These are phyloP conservation scores for Platycheirus rosarum DNA, from an alignment of 2,888 invertebrate species.

Conservation along the genomic window DNA sequence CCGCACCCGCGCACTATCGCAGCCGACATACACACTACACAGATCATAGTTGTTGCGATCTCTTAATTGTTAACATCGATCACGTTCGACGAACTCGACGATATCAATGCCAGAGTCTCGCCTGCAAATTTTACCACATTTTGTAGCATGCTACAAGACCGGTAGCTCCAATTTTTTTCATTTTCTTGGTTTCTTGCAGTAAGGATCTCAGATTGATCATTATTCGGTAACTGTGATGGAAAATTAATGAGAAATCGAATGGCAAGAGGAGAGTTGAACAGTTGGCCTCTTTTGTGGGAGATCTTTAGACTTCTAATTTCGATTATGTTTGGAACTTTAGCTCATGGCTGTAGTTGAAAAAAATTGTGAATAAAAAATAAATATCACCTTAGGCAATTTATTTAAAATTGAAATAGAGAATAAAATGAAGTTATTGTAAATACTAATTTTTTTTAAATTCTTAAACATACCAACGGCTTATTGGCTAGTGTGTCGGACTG, in stretches of 20 bases:
- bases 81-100: slow-evolving; percentile 61
- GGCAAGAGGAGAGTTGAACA: not conserved
- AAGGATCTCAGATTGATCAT: slow-evolving; percentile 65
- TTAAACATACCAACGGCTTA: no score
- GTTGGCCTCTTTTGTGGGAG: slow-evolving; percentile 18
- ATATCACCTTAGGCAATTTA: no score
- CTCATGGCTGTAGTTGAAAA: slow-evolving; percentile 17
- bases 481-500: no score
- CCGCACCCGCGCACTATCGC: slow-evolving; percentile 65
- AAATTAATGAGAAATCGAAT: slow-evolving; percentile 58
- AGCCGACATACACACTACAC: slow-evolving; percentile 40
- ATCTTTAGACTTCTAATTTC: slow-evolving; percentile 8
- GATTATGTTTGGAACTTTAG: slow-evolving; percentile 11
- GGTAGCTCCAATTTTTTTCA: slow-evolving; percentile 24
- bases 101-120: slow-evolving; percentile 18
- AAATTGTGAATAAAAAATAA: no score
- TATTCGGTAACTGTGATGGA: slow-evolving; percentile 60
- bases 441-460: no score
- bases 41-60: slow-evolving; percentile 62
- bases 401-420: no score
- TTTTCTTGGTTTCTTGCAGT: slow-evolving; percentile 22
- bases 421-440: no score
- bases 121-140: slow-evolving; percentile 57
- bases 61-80: slow-evolving; percentile 73
- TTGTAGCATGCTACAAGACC: slow-evolving; percentile 37